Evolutionary conservation across 2,888 invertebrate species (phyloP).

Genomic region (Macaria notata): DNA sequence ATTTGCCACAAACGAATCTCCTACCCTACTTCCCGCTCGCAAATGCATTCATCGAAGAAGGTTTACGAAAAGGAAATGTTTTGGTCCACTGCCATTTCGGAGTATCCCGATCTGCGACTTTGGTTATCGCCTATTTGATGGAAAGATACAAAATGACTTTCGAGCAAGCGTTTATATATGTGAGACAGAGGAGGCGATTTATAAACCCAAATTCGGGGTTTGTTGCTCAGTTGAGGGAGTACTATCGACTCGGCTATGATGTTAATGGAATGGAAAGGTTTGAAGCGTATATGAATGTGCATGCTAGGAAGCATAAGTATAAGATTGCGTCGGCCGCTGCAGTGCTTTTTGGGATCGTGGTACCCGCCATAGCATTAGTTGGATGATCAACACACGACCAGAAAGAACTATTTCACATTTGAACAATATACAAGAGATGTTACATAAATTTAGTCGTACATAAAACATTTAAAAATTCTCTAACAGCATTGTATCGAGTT

Average conservation of each 20-base stretch:
- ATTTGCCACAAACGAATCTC: slow-evolving; percentile 69
- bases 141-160: slow-evolving; percentile 91
- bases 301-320: slow-evolving; percentile 65
- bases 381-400: slow-evolving; percentile 40
- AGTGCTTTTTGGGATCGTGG: slow-evolving; percentile 57
- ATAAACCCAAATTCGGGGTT: slow-evolving; percentile 98
- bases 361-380: slow-evolving; percentile 63
- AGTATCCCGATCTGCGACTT: slow-evolving; percentile 95
- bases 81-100: slow-evolving; percentile 98
- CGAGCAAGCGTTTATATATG: slow-evolving; percentile 93
- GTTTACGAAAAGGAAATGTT: slow-evolving; percentile 85
- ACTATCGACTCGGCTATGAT: slow-evolving; percentile 61
- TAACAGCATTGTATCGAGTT: too few species aligned
- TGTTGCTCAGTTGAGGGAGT: slow-evolving; percentile 93
- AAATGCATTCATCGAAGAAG: slow-evolving; percentile 78
- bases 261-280: slow-evolving; percentile 61
- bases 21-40: slow-evolving; percentile 76
- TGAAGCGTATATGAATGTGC: slow-evolving; percentile 67
- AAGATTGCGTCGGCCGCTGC: slow-evolving; percentile 69
- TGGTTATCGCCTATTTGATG: slow-evolving; percentile 98
- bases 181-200: slow-evolving; percentile 92
- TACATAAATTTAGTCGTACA: too few species aligned
- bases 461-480: too few species aligned
- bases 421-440: too few species aligned
- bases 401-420: not conserved